Conservation (phyloP, 64 coral and sea anemone species). For the Pocillopora damicornis region DNA sequence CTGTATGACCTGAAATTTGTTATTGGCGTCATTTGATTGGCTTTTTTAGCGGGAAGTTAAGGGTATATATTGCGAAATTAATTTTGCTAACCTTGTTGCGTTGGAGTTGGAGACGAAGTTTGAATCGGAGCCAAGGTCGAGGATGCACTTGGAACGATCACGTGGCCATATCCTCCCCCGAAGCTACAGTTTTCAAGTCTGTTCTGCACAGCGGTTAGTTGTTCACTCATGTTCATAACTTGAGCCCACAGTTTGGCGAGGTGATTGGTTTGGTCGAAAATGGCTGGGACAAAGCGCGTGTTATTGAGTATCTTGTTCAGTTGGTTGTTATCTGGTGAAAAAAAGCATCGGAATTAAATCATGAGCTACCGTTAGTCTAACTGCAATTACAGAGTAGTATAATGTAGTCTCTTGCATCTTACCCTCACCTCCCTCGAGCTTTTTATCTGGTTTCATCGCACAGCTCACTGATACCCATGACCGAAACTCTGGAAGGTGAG, state of each 20-base stretch:
- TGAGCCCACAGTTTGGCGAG: slow-evolving; percentile 30
- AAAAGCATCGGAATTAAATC: not conserved
- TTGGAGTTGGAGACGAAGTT: not conserved
- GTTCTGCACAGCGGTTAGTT: slow-evolving; percentile 28
- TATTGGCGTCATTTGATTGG: too few relatives aligned
- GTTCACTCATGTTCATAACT: slow-evolving; percentile 26
- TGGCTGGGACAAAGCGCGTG: slow-evolving; percentile 20
- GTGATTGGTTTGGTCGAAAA: slow-evolving; percentile 45
- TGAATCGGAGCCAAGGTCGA: not conserved
- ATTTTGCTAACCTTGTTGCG: slow-evolving; percentile 4
- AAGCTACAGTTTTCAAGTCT: slow-evolving; percentile 68
- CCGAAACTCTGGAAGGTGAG: too few relatives aligned
- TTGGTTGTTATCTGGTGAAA: not conserved
- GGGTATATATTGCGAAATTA: not conserved
- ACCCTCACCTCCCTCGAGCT: too few relatives aligned
- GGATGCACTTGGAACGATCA: not conserved
- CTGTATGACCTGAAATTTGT: too few relatives aligned
- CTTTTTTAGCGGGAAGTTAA: too few relatives aligned
- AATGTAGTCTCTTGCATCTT: too few relatives aligned
- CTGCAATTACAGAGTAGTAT: too few relatives aligned
- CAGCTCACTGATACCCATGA: too few relatives aligned
- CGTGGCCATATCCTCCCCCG: not conserved
- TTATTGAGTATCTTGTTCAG: slow-evolving; percentile 11
- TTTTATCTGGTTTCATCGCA: too few relatives aligned
- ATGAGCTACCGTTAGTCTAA: too few relatives aligned